Base-by-base conservation (phyloP, 2,888 invertebrate species). In the Leuctra nigra region DNA sequence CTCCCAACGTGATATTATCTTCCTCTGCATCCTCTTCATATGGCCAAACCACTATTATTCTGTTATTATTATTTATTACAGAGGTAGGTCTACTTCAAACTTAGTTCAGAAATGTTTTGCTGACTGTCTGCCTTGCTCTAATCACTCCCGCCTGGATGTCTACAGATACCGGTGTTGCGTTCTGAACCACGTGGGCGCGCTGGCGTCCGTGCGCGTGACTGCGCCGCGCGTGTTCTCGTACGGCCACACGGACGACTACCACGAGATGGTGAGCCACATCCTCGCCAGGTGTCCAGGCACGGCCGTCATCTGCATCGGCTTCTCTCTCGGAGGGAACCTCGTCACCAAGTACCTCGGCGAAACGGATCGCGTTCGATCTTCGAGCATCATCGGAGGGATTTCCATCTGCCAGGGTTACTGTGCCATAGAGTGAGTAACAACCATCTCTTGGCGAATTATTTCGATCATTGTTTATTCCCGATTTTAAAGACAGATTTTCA, bases 401-500 rank as follows among this genome's bases (percentile, higher is more conserved):
- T 93, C 94, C 29, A 87, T 95, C 67, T 94, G 95, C 70, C 95
- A 95, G 74, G 95, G 95, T 66, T 96, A 95, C 72, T 89, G 91
- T 72, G 92, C 92, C 41, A 83, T 87, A 59, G 86, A 86, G 92
- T 94, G 75, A 82, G 87, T 82, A 59, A 33, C 16, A 6, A 29
- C 18, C 4, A 4, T 13, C n/a, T 53, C 2, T 4, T 25, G 20
- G 47, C 39, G 35, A 39, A 16, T 23, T 48, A 23, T n/a, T n/a
- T n/a, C n/a, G n/a, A n/a, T n/a, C n/a, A n/a, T n/a, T n/a, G n/a
- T n/a, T n/a, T n/a, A n/a, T n/a, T n/a, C n/a, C n/a, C n/a, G n/a
- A n/a, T n/a, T n/a, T n/a, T n/a, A n/a, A n/a, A n/a, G n/a, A n/a
- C n/a, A n/a, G n/a, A n/a, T n/a, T n/a, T n/a, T n/a, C n/a, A n/a